A percentile compares a stretch with the other conserved stretches of the same genome.
Evolutionary conservation across 2,888 invertebrate genomes (phyloP).

Genomic region (Pimpla rufipes): DNA sequence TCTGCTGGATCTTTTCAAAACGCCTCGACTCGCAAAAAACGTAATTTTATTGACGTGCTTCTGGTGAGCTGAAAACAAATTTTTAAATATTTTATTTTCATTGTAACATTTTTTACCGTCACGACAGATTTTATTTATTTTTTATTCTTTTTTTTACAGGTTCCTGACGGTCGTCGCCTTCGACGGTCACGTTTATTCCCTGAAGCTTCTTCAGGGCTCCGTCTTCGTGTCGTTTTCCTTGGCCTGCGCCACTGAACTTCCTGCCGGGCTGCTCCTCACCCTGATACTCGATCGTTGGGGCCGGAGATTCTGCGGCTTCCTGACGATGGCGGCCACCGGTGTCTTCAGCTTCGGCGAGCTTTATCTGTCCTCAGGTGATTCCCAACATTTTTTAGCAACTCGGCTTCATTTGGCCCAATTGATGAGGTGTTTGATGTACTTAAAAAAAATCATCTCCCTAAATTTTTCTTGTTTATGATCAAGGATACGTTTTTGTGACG

Average conservation of each 20-base stretch:
- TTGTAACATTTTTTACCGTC: background rate
- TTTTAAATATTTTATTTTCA: background rate
- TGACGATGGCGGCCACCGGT: slow-evolving; percentile 92
- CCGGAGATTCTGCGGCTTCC: slow-evolving; percentile 93
- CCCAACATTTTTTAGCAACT: no score
- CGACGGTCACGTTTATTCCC: slow-evolving; percentile 95
- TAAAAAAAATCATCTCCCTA: no score
- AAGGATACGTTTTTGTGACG: background rate
- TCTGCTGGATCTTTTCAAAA: slow-evolving; percentile 85
- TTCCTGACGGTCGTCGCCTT: slow-evolving; percentile 94
- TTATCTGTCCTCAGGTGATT: slow-evolving; percentile 77
- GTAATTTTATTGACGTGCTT: slow-evolving; percentile 85
- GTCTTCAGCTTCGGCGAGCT: slow-evolving; percentile 89
- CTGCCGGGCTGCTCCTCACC: slow-evolving; percentile 93
- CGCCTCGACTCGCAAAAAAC: slow-evolving; percentile 85
- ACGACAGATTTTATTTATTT: background rate
- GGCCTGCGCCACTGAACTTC: slow-evolving; percentile 93
- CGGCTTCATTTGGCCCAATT: no score
- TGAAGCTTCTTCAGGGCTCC: slow-evolving; percentile 92
- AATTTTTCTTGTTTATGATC: background rate
- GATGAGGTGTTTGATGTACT: no score
- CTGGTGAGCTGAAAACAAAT: slow-evolving; percentile 82
- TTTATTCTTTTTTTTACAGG: slow-evolving; percentile 78
- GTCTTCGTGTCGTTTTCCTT: slow-evolving; percentile 94
- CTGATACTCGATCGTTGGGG: slow-evolving; percentile 93